phyloP scores from a whole-genome alignment of 1,140 invertebrate species.

The Drosophila athabasca region DNA sequence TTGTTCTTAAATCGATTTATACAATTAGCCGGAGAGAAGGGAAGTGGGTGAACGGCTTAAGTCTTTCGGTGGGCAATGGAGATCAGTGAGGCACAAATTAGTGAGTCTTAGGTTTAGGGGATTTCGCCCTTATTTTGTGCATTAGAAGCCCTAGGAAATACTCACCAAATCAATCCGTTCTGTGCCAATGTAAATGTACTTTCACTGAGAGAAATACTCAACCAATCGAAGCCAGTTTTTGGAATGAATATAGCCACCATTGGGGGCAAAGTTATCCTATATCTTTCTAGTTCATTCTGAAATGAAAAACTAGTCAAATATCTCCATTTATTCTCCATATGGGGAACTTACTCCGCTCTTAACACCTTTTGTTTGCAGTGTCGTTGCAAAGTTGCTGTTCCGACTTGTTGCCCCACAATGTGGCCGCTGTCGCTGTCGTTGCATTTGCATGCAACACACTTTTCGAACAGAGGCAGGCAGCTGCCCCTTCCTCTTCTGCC shows the following conservation, averaged over 20 bases:
- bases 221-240: no score
- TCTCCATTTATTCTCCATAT: no score
- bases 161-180: constrained; percentile 22
- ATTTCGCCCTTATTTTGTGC: constrained; percentile 37
- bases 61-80: background rate
- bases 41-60: background rate
- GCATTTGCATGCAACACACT: constrained; percentile 76
- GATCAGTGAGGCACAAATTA: no score
- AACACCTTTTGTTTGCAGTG: background rate
- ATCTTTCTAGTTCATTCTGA: no score
- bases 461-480: constrained; percentile 23
- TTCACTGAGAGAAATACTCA: constrained; percentile 18
- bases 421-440: constrained; percentile 46
- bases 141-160: constrained; percentile 46
- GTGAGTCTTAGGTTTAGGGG: background rate
- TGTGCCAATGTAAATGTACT: constrained; percentile 48
- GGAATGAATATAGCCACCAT: no score
- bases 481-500: background rate
- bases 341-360: no score
- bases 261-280: no score
- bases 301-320: no score
- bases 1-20: constrained; percentile 37
- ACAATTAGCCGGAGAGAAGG: constrained; percentile 33
- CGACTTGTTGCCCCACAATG: constrained; percentile 62
- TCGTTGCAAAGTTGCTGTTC: background rate